Evolutionary conservation across 2,113 vertebrate genomes (phyloP).

Genomic region (Ophthalmolycus amberensis): DNA sequence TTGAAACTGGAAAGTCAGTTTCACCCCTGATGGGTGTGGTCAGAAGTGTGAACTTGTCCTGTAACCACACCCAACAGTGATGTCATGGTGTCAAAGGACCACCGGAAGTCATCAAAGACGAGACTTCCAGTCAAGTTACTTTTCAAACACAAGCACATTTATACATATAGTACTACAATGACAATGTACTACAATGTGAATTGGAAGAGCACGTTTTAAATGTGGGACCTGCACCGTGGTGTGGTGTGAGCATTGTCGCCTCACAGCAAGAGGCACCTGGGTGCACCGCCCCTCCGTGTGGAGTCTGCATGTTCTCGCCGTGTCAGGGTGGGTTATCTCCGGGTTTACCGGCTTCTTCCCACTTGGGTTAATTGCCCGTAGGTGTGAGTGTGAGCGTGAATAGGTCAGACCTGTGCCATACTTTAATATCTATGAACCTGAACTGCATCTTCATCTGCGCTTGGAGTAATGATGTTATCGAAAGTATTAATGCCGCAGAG

Average conservation of each 20-base stretch:
- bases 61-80: neutral
- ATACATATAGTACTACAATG: neutral
- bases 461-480: neutral
- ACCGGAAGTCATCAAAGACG: neutral
- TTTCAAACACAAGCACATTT: neutral
- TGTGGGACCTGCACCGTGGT: no score
- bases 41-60: neutral
- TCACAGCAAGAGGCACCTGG: no score
- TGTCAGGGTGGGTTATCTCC: no score
- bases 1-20: neutral
- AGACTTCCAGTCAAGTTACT: neutral
- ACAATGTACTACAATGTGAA: no score
- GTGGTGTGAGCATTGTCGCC: no score
- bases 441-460: neutral
- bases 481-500: neutral
- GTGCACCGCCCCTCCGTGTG: no score
- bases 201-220: no score
- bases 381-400: no score
- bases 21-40: slow-evolving; percentile 4
- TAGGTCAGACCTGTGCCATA: no score
- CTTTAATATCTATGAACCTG: neutral
- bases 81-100: neutral
- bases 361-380: no score
- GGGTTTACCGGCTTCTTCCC: no score
- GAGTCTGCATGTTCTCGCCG: no score